Evolutionary conservation across 53 echinoderm and acorn worm species (phyloP), one percentile per base, ranked within the genome.

Genomic region (Paelopatides confundens): DNA sequence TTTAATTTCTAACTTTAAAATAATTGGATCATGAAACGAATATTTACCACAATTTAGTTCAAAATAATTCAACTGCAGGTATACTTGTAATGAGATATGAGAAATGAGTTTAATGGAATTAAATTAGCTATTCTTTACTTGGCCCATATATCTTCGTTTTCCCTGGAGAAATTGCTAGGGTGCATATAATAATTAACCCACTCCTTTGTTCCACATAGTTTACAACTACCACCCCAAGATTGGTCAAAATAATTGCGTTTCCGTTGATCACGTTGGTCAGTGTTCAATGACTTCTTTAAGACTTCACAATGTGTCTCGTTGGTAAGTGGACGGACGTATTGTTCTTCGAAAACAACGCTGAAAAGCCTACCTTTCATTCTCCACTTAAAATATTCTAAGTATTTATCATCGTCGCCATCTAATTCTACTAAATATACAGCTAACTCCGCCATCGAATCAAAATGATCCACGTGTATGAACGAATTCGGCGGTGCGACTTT

Each of bases 351-450:
- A 76, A 15, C 26, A n/a, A 29, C 36, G 32, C 68, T 68, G 29
- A 81, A 12, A 0, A 81, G 3, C 11, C 26, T 33, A 3, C 81
- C 81, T 30, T 31, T 9, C 14, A 24, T 11, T 54, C 53, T 32
- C 81, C 81, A 81, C n/a, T 81, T 51, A 34, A 81, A 52, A 30
- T 81, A 81, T 15, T 51, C 58, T 14, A 33, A 13, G n/a, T 81
- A 81, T 18, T 52, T 28, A 0, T 51, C 18, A 12, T 51, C 53
- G 43, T 81, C 23, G 1, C 31, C 52, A 30, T 30, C 28, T 17
- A 81, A 23, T 34, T 81, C 52, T 6, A 53, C 14, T 11, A 81
- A 31, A 34, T 81, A 52, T 2, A 30, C 32, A 34, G 58, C 81
- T 32, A 81, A 54, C 17, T 81, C 52, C 26, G 23, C 4, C 54